Percentiles rank a stretch among this genome's conserved stretches.
Evolutionary conservation across 2,113 vertebrate species (phyloP).

Genomic region (Silurus glanis): DNA sequence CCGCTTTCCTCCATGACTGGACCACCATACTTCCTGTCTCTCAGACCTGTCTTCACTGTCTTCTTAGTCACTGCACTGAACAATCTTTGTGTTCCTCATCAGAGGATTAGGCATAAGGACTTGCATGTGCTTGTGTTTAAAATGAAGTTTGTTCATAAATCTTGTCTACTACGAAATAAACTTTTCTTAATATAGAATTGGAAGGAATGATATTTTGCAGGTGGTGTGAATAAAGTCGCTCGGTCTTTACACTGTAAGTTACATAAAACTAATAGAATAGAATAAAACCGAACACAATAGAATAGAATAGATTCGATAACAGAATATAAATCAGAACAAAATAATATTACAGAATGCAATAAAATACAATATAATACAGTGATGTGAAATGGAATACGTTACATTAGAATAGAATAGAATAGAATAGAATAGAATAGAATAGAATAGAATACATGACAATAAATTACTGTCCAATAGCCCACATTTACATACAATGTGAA

Average conservation of each 20-base stretch:
- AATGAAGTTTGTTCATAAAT: background rate
- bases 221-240: background rate
- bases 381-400: background rate
- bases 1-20: slow-evolving; percentile 63
- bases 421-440: background rate
- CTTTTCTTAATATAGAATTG: background rate
- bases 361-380: background rate
- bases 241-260: background rate
- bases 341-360: background rate
- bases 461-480: background rate
- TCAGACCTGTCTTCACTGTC: slow-evolving; percentile 51
- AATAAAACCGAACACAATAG: background rate
- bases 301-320: background rate
- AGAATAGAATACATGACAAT: background rate
- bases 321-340: too few relatives aligned
- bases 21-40: slow-evolving; percentile 61
- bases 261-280: background rate
- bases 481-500: too few relatives aligned
- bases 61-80: slow-evolving; percentile 37
- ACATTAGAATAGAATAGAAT: too few relatives aligned
- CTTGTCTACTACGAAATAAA: background rate
- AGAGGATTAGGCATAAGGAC: background rate
- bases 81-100: background rate
- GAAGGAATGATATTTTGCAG: background rate
- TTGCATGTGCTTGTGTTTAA: background rate